Percentiles rank a stretch among this genome's conserved stretches.
Conservation (phyloP, 2,888 invertebrate genomes). For the Nomada lathburiana region DNA sequence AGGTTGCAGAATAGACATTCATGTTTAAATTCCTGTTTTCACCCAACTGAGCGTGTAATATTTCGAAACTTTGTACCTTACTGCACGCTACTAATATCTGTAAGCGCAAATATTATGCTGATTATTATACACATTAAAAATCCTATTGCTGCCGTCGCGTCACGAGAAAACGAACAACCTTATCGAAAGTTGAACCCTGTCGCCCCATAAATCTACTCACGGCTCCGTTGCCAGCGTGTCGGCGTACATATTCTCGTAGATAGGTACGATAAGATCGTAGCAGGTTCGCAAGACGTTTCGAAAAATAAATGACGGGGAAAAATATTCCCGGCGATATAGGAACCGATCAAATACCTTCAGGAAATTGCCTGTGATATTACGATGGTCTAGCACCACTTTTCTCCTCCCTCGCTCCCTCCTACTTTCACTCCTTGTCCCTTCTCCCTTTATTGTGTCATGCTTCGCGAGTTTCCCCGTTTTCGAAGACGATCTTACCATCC, state of each 20-base stretch:
- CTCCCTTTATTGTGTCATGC: slow-evolving; percentile 30
- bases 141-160: neutral
- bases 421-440: slow-evolving; percentile 10
- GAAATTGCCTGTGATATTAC: slow-evolving; percentile 81
- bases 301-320: slow-evolving; percentile 78
- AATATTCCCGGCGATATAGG: slow-evolving; percentile 77
- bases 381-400: slow-evolving; percentile 68
- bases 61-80: too few relatives aligned
- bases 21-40: too few relatives aligned
- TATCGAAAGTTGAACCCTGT: slow-evolving; percentile 37
- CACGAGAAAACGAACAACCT: too few relatives aligned
- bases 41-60: too few relatives aligned
- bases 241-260: slow-evolving; percentile 49
- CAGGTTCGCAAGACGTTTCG: slow-evolving; percentile 71
- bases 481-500: slow-evolving; percentile 58
- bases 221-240: slow-evolving; percentile 16
- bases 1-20: too few relatives aligned
- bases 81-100: too few relatives aligned
- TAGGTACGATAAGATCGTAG: slow-evolving; percentile 63
- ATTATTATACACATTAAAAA: neutral
- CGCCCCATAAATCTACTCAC: slow-evolving; percentile 53
- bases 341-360: slow-evolving; percentile 79
- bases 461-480: slow-evolving; percentile 51
- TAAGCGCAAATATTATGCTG: neutral
- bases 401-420: slow-evolving; percentile 29